Conservation (phyloP, 2,888 invertebrate genomes). For the Orgyia antiqua region DNA sequence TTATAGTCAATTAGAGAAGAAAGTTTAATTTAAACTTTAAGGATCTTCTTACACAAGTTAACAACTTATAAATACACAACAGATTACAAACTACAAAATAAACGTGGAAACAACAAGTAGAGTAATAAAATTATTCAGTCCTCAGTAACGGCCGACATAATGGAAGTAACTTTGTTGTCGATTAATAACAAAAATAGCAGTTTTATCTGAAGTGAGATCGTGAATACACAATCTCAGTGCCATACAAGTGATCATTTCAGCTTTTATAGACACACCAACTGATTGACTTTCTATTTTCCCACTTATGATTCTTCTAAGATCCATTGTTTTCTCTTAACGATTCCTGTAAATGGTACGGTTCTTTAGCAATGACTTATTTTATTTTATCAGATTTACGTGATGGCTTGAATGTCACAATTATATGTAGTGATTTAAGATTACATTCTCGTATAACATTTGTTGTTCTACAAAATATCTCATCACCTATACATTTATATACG, state of each 20-base stretch:
- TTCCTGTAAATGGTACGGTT: slow-evolving; percentile 9
- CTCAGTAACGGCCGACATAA: slow-evolving; percentile 12
- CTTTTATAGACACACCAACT: slow-evolving; percentile 16
- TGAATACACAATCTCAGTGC: too few species aligned
- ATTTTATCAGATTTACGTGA: slow-evolving; percentile 1
- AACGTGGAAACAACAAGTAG: slow-evolving; percentile 25
- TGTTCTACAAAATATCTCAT: too few species aligned
- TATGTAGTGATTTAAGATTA: too few species aligned
- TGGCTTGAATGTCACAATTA: too few species aligned
- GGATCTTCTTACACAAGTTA: slow-evolving; percentile 11
- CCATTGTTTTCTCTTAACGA: slow-evolving; percentile 22
- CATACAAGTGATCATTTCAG: slow-evolving; percentile 21
- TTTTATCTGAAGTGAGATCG: too few species aligned
- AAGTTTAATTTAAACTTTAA: slow-evolving; percentile 13
- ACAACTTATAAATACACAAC: too few species aligned
- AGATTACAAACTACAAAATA: too few species aligned
- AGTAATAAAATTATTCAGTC: slow-evolving; percentile 26
- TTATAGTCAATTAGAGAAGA: slow-evolving; percentile 14
- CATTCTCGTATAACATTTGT: too few species aligned
- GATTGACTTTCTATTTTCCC: slow-evolving; percentile 15
- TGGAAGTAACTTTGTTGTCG: slow-evolving; percentile 19
- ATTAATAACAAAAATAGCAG: slow-evolving; percentile 26
- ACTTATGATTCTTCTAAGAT: slow-evolving; percentile 16
- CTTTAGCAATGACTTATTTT: slow-evolving; percentile 7
- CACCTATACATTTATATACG: too few species aligned